Conservation (phyloP, 1,140 invertebrate genomes). For the Spodoptera frugiperda region DNA sequence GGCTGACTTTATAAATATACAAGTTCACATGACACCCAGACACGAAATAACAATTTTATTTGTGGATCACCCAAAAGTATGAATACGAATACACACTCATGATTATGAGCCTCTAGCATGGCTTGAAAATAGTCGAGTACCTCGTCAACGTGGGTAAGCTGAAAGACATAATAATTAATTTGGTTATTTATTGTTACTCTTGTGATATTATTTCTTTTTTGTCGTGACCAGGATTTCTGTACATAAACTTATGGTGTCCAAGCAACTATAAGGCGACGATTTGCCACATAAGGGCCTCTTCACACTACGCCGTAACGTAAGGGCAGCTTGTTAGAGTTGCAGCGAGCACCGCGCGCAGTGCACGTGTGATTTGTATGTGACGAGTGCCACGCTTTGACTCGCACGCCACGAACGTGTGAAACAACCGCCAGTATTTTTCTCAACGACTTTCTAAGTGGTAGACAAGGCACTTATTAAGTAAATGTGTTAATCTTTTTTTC, state of each 20-base stretch:
- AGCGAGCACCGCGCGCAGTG: background rate
- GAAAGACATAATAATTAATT: no score
- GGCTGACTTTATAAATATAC: no score
- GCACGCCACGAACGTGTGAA: background rate
- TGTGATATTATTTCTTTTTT: background rate
- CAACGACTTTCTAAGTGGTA: background rate
- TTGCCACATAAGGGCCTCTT: conserved; percentile 35
- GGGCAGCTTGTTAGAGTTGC: conserved; percentile 38
- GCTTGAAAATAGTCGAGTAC: no score
- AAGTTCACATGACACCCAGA: no score
- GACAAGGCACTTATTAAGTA: background rate
- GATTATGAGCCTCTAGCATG: no score
- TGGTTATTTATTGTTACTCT: no score
- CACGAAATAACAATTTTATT: no score
- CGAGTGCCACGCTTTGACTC: conserved; percentile 22
- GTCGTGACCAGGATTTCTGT: background rate
- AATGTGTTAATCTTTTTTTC: no score
- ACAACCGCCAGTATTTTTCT: conserved; percentile 11
- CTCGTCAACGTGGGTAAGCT: no score
- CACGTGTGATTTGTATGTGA: conserved; percentile 24
- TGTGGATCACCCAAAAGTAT: no score
- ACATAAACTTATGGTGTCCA: no score
- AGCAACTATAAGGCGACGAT: conserved; percentile 21
- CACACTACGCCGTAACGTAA: conserved; percentile 31
- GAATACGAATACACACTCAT: no score